These are phyloP conservation scores for Gasterosteus nipponicus DNA, from an alignment of 2,113 vertebrate species.

Conservation along the genomic window DNA sequence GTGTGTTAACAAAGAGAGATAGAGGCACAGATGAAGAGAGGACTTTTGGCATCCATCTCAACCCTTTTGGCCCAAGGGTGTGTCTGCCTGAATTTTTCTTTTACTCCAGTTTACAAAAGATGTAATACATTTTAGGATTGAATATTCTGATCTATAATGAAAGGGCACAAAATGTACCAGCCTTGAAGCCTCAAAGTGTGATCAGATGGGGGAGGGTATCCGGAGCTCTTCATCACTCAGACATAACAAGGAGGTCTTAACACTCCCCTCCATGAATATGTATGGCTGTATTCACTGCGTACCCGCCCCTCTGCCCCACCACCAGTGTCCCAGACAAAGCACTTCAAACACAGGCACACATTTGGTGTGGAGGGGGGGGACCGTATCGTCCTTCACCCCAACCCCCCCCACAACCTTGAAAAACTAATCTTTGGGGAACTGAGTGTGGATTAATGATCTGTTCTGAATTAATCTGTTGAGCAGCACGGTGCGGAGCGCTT, in stretches of 20 bases:
- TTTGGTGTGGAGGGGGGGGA: slow-evolving; percentile 13
- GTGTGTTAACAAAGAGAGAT: slow-evolving; percentile 20
- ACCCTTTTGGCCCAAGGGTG: slow-evolving; percentile 24
- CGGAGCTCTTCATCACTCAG: slow-evolving; percentile 60
- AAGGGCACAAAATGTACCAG: slow-evolving; percentile 52
- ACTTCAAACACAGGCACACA: slow-evolving; percentile 75
- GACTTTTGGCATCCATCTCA: background rate
- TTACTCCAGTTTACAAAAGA: background rate
- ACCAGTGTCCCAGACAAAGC: slow-evolving; percentile 77
- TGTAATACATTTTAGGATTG: slow-evolving; percentile 13
- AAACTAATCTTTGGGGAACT: slow-evolving; percentile 69
- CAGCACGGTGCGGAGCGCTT: slow-evolving; percentile 21
- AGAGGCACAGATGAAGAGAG: background rate
- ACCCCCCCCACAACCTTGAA: slow-evolving; percentile 56
- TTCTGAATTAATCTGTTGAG: slow-evolving; percentile 39
- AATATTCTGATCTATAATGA: slow-evolving; percentile 39
- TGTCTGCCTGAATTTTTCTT: slow-evolving; percentile 22
- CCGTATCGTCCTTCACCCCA: slow-evolving; percentile 66
- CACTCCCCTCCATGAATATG: slow-evolving; percentile 77
- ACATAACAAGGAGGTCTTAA: slow-evolving; percentile 71
- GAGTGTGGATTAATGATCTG: slow-evolving; percentile 61
- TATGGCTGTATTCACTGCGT: slow-evolving; percentile 46
- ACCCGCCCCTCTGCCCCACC: slow-evolving; percentile 48
- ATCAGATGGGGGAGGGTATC: slow-evolving; percentile 40
- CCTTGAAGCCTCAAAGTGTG: slow-evolving; percentile 35